Evolutionary conservation across 2,888 invertebrate species (phyloP), one percentile per base, ranked within the genome.

Genomic region (Leucophenga maculata): DNA sequence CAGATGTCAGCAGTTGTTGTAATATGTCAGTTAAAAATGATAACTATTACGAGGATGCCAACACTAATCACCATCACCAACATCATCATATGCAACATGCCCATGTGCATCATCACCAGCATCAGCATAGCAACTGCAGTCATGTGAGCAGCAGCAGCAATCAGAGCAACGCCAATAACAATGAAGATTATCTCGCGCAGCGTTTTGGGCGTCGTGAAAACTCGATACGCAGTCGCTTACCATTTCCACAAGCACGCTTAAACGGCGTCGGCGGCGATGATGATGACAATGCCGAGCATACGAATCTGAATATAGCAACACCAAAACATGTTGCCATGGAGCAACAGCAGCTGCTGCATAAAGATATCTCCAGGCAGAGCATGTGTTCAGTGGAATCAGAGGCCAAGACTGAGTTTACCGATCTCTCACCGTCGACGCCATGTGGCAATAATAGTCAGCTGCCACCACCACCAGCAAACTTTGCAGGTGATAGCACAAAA

Each of bases 1-100:
- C 95, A 0, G 95, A 95, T 77, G 95, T 95, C 0, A 95, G 95
- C 31, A 94, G 94, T 70, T 95, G 95, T 80, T 95, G 95, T 80
- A 94, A 94, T 80, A 92, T 93, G 64, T 93, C 93, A 3, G 91
- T 93, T 0, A 91, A 91, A 88, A 88, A 89, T 72, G 88, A 89
- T 71, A 88, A 86, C 70, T 89, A 86, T 72, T 89, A 89, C 64
- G 88, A 89, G 67, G 88, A 89, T 69, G 84, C 87, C 1, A 78
- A 78, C 67, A 76, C 22, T 2, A 44, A 71, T 16, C 80, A 80
- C 65, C 73, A 77, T 1, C 71, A 69, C 2, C 74, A 74, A 54
- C 67, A 74, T n/a, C 77, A 75, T 14, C 77, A 77, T 39, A 26
- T 26, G 8, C 39, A 39, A 39, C 39, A 39, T 39, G 3, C 39